Base-by-base conservation (phyloP, 1,140 invertebrate genomes). In the Pachypsylla venusta region DNA sequence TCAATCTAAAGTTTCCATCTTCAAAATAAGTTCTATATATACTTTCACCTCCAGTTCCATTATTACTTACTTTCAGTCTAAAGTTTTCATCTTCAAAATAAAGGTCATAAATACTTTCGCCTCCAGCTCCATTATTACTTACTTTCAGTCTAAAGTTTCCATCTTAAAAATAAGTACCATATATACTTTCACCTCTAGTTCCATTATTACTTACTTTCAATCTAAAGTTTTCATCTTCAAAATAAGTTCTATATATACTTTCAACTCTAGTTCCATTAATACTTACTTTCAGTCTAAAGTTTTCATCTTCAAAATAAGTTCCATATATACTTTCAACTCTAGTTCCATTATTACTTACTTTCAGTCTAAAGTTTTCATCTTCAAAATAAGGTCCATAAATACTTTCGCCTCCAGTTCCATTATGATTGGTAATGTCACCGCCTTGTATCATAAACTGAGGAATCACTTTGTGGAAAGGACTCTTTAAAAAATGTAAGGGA, bases 81-180 rank as follows among this genome's bases (percentile, higher is more conserved):
- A 94, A 93, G 70, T 88, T 90, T 76, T 98, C 93, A 77, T 96
- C 87, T 61, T 85, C 83, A 74, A 97, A 98, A 59, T 78, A 78
- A 1, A 74, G 70, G 7, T 93, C 93, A 73, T 96, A 98, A 67
- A 98, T 96, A 68, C 89, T 94, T 67, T 95, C 91, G 5, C 93
- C 91, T 53, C 87, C 82, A 25, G 83, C 83, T 0, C 92, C 93
- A 77, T 93, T 79, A 56, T 54, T 60, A 60, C 59, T 65, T 72
- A 83, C 82, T 70, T 75, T 75, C 55, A 90, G 64, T 25, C n/a
- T n/a, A n/a, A n/a, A n/a, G n/a, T n/a, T n/a, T n/a, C n/a, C n/a
- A n/a, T n/a, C n/a, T n/a, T n/a, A n/a, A n/a, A n/a, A n/a, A n/a
- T n/a, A n/a, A n/a, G n/a, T n/a, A n/a, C n/a, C n/a, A n/a, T n/a